Evolutionary conservation across 1,140 invertebrate species (phyloP), one percentile per base, ranked within the genome.

Genomic region (Propsilocerus akamusi): DNA sequence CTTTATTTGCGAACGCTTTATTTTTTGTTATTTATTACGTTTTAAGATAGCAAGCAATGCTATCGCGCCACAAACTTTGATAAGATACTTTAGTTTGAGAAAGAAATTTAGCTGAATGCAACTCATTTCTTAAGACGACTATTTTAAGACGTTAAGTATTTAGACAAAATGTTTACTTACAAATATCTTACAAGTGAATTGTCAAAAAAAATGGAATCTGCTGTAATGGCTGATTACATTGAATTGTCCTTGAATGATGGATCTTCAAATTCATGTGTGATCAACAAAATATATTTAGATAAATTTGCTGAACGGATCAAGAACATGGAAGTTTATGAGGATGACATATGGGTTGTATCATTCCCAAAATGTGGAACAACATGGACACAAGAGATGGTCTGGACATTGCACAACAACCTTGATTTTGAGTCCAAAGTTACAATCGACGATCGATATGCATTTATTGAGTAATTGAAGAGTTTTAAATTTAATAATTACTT

Each of bases 341-440:
- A 68, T 51, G 78, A 80, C 53, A 67, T 71, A 0, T 78, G 73
- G 67, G 64, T 81, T 12, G 41, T 73, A 5, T 73, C 74, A 0
- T 70, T 59, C 59, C 68, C 69, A 47, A 51, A 34, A 66, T 30
- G 17, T 48, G 46, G 75, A 3, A 78, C 77, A 17, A 78, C 75
- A 11, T 78, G 75, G 75, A 71, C 69, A 0, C 75, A 78, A 63
- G 77, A 80, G 59, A 67, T 78, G 60, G 64, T 75, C 1, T 79
- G 75, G 72, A 53, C 74, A 1, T 58, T 78, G 46, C 57, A 63
- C 49, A 74, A 76, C 50, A 59, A 76, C 51, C 63, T 75, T 20
- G 65, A 81, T 20, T 62, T 58, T 7, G 51, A 56, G 0, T 60
- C 67, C 26, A 61, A 65, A 3, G 57, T 60, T 23, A 56, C 64